These are phyloP conservation scores for Tauraco erythrolophus DNA, from an alignment of 2,113 vertebrate species.

Conservation along the genomic window DNA sequence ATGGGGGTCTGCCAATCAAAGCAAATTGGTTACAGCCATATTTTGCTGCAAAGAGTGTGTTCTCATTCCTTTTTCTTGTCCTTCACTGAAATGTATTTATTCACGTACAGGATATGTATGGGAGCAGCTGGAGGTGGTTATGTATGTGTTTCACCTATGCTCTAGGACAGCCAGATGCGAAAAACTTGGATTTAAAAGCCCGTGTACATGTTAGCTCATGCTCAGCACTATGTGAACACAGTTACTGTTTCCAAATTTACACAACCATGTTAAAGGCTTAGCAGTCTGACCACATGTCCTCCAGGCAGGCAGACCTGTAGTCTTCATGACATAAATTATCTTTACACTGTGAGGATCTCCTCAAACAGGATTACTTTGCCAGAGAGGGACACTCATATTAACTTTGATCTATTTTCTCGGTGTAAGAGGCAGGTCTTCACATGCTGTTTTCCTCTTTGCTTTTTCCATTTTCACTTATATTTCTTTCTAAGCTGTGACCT, in stretches of 20 bases:
- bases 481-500: neutral
- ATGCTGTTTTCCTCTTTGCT: neutral
- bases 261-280: neutral
- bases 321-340: neutral
- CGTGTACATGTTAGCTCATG: neutral
- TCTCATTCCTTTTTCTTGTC: neutral
- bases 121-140: conserved; percentile 7
- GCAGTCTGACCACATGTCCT: accelerated
- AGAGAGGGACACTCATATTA: neutral
- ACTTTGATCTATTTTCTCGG: neutral
- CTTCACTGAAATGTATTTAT: neutral
- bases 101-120: neutral
- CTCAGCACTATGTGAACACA: neutral
- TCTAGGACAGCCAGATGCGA: neutral
- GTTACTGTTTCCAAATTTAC: neutral
- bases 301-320: neutral
- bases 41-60: neutral
- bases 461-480: neutral
- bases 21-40: neutral
- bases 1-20: neutral
- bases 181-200: neutral
- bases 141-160: neutral
- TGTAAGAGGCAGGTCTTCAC: neutral
- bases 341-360: neutral
- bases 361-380: neutral